phyloP scores from a whole-genome alignment of 2,888 invertebrate species.

The Dermolepida albohirtum region DNA sequence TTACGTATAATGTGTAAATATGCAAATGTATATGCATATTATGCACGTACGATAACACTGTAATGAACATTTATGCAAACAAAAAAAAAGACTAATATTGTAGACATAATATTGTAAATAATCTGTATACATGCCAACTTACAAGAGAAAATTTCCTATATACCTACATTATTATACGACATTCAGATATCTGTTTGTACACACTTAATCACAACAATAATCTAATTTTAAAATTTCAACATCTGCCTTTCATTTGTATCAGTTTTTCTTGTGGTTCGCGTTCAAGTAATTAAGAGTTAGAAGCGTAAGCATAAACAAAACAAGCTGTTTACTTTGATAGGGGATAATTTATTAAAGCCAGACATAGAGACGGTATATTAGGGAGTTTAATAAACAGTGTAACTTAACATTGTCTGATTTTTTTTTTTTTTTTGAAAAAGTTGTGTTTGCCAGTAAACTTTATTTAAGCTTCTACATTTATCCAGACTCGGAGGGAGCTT shows the following conservation, averaged over 20 bases:
- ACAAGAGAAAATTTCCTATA: not conserved
- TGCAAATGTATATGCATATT: too few species aligned
- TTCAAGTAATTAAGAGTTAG: not conserved
- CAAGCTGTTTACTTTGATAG: slow-evolving; percentile 21
- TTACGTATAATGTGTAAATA: too few species aligned
- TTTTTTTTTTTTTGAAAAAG: not conserved
- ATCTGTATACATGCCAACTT: too few species aligned
- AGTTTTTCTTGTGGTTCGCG: slow-evolving; percentile 11
- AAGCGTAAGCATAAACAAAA: slow-evolving; percentile 23
- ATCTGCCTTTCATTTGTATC: slow-evolving; percentile 32
- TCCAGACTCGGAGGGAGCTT: too few species aligned
- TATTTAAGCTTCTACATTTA: not conserved
- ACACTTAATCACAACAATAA: slow-evolving; percentile 14
- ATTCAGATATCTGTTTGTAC: not conserved
- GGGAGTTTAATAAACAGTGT: not conserved
- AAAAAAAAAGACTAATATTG: too few species aligned
- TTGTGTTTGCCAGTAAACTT: slow-evolving; percentile 22
- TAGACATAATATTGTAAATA: too few species aligned
- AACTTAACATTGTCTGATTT: not conserved
- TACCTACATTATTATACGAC: not conserved
- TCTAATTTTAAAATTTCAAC: slow-evolving; percentile 29
- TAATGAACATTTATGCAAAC: too few species aligned
- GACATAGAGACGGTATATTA: not conserved
- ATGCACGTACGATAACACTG: too few species aligned
- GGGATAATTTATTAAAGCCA: slow-evolving; percentile 28